Evolutionary conservation across 2,113 vertebrate species (phyloP).

Genomic region (Catharus fuscescens): DNA sequence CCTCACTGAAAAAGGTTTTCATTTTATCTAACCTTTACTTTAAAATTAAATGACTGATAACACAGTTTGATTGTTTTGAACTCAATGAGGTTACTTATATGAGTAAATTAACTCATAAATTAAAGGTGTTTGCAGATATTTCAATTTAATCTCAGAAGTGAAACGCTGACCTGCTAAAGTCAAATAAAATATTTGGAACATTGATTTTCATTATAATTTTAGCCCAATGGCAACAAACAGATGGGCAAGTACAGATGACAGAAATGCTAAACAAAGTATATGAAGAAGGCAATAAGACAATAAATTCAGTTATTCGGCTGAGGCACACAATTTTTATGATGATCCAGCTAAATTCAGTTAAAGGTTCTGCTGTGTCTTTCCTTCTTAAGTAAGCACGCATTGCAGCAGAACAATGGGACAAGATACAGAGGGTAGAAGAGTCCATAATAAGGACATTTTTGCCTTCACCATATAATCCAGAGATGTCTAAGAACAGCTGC

Average conservation of each 20-base stretch:
- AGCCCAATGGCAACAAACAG: not conserved
- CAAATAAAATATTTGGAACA: not conserved
- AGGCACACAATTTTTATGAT: not conserved
- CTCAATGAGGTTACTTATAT: not conserved
- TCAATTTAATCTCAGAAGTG: not conserved
- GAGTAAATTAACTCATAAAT: not conserved
- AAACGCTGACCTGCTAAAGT: not conserved
- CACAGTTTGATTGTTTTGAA: not conserved
- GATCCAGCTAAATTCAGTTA: not conserved
- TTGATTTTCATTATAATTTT: not conserved
- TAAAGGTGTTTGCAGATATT: not conserved
- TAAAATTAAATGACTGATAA: not conserved
- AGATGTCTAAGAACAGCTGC: not conserved
- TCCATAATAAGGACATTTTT: not conserved
- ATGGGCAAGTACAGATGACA: not conserved
- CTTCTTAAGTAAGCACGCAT: not conserved
- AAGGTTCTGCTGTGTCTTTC: not conserved
- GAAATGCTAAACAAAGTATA: not conserved
- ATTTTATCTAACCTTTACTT: not conserved
- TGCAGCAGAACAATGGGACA: not conserved
- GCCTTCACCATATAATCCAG: not conserved
- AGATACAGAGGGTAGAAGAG: not conserved
- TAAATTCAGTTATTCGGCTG: not conserved
- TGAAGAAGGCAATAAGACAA: not conserved
- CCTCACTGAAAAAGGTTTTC: not conserved